Evolutionary conservation across 2,888 invertebrate genomes (phyloP).

Genomic region (Xestoiulus laeticollis): DNA sequence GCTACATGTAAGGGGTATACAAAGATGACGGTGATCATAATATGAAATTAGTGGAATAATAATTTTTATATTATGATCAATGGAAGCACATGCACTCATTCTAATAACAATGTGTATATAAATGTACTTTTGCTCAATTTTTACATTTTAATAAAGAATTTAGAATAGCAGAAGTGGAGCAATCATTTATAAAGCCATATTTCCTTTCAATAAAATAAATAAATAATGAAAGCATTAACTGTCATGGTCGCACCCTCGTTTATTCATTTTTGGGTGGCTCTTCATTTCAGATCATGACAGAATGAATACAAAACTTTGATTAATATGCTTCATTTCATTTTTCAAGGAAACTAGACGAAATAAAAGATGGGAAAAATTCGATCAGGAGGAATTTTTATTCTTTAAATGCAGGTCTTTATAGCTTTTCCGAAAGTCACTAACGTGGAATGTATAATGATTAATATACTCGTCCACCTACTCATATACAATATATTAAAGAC

Average conservation of each 20-base stretch:
- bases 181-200: not conserved
- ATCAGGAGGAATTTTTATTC: not conserved
- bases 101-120: too few relatives aligned
- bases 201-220: not conserved
- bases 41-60: too few relatives aligned
- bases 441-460: not conserved
- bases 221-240: not conserved
- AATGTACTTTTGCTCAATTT: too few relatives aligned
- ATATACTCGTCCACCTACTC: slow-evolving; percentile 16
- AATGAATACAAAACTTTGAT: not conserved
- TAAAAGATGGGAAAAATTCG: not conserved
- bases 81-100: too few relatives aligned
- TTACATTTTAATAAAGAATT: too few relatives aligned
- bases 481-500: not conserved
- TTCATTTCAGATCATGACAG: not conserved
- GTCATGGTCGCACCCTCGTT: not conserved
- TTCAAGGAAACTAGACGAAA: not conserved
- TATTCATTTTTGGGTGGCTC: not conserved
- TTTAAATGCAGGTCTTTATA: not conserved
- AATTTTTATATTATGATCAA: too few relatives aligned
- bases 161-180: too few relatives aligned
- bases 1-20: too few relatives aligned
- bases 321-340: not conserved
- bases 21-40: too few relatives aligned
- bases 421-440: not conserved